Evolutionary conservation across 2,113 vertebrate species (phyloP).

Genomic region (Datnioides undecimradiatus): DNA sequence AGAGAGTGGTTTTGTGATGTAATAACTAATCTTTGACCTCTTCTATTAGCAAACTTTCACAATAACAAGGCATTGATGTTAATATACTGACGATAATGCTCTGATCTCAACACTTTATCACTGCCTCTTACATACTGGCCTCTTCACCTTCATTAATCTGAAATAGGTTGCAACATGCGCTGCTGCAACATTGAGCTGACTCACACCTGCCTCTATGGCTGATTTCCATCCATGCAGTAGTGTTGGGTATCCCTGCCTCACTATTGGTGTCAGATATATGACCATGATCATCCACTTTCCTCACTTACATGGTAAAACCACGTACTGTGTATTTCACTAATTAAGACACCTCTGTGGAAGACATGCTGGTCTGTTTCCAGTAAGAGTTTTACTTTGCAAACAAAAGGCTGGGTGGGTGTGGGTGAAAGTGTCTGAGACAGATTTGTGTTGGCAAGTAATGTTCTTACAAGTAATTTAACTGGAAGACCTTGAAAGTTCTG

Average conservation of each 20-base stretch:
- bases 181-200: no score
- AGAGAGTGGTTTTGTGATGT: no score
- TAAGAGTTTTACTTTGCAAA: not conserved
- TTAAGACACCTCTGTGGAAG: not conserved
- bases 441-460: not conserved
- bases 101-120: not conserved
- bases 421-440: not conserved
- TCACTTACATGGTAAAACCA: not conserved
- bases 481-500: not conserved
- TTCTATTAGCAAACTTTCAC: not conserved
- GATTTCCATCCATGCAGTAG: no score
- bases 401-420: not conserved
- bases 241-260: not conserved
- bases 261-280: not conserved
- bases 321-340: not conserved
- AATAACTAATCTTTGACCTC: not conserved
- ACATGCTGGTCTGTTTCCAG: not conserved
- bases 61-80: not conserved
- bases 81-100: not conserved
- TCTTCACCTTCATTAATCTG: not conserved
- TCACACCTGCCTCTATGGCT: no score
- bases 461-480: not conserved
- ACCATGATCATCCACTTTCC: not conserved
- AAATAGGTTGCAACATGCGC: no score
- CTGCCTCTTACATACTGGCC: fast-evolving